phyloP scores from a whole-genome alignment of 2,113 vertebrate species.

The Petaurus breviceps region DNA sequence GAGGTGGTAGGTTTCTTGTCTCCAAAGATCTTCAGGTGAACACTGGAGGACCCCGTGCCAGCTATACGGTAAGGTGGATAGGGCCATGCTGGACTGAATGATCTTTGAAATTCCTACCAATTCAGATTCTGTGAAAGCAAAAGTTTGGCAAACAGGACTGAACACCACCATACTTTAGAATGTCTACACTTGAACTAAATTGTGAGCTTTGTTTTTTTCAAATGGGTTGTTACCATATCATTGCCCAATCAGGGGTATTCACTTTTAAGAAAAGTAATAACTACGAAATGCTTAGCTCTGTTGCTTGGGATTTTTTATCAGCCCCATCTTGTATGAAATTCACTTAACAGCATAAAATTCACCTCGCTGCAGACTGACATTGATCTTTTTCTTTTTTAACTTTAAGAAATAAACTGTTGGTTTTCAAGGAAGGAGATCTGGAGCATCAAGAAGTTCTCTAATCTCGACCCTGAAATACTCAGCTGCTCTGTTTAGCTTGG shows the following conservation, averaged over 20 bases:
- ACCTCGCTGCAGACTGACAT: constrained; percentile 13
- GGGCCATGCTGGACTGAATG: not conserved
- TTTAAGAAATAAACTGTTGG: constrained; percentile 53
- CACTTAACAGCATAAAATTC: constrained; percentile 6
- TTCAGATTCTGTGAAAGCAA: not conserved
- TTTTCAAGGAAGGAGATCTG: constrained; percentile 41
- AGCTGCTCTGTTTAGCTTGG: constrained; percentile 41
- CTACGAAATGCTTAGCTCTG: not conserved
- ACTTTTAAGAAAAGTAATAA: not conserved
- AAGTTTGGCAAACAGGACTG: not conserved
- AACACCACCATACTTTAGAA: not conserved
- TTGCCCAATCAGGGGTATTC: not conserved
- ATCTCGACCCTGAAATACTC: constrained; percentile 55
- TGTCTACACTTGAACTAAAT: not conserved
- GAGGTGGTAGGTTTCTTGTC: not conserved
- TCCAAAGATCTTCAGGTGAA: not conserved
- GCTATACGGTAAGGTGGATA: not conserved
- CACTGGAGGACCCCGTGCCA: not conserved
- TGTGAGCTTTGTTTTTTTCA: not conserved
- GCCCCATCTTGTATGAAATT: not conserved
- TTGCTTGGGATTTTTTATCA: not conserved
- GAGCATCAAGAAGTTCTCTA: constrained; percentile 61
- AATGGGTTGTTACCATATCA: not conserved
- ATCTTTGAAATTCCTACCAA: not conserved
- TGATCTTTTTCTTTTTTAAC: not conserved